A percentile compares a stretch with the other conserved stretches of the same genome.
These are phyloP conservation scores for Xiphophorus maculatus DNA, from an alignment of 2,113 vertebrate genomes.

Conservation along the genomic window DNA sequence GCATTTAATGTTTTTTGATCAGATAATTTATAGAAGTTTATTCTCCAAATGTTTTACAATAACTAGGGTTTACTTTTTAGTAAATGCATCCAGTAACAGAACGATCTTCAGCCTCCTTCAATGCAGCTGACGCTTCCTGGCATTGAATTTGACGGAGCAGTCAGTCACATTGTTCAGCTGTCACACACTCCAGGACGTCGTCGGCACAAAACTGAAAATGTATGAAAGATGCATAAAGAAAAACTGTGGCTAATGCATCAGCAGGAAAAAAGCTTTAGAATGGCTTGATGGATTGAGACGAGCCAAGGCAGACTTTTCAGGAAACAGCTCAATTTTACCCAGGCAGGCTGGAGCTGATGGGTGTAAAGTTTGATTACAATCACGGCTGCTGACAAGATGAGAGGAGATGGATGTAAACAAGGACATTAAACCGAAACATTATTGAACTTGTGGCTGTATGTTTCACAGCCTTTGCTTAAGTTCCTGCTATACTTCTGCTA, in stretches of 20 bases:
- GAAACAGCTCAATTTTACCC: conserved; percentile 86
- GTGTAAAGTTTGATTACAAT: conserved; percentile 51
- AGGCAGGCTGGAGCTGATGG: conserved; percentile 56
- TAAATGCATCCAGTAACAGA: conserved; percentile 11
- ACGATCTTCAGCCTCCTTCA: conserved; percentile 44
- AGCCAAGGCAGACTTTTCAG: conserved; percentile 76
- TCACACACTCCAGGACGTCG: conserved; percentile 42
- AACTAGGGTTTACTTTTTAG: conserved; percentile 16
- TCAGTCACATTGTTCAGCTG: conserved; percentile 54
- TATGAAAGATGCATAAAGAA: conserved; percentile 45
- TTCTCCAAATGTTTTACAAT: not conserved
- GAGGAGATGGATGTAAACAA: conserved; percentile 50
- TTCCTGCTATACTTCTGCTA: conserved; percentile 14
- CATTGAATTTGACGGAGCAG: conserved; percentile 36
- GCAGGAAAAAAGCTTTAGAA: conserved; percentile 39
- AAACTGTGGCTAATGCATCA: conserved; percentile 33
- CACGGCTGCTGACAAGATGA: conserved; percentile 52
- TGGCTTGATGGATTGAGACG: conserved; percentile 73
- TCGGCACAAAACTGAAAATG: conserved; percentile 40
- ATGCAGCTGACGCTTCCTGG: conserved; percentile 44
- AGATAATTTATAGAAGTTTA: not conserved
- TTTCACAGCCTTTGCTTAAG: not conserved
- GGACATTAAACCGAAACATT: conserved; percentile 35
- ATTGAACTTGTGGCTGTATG: conserved; percentile 29
- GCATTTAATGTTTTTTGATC: too few relatives aligned